Evolutionary conservation across 2,888 invertebrate genomes (phyloP).

Genomic region (Tipula helvola): DNA sequence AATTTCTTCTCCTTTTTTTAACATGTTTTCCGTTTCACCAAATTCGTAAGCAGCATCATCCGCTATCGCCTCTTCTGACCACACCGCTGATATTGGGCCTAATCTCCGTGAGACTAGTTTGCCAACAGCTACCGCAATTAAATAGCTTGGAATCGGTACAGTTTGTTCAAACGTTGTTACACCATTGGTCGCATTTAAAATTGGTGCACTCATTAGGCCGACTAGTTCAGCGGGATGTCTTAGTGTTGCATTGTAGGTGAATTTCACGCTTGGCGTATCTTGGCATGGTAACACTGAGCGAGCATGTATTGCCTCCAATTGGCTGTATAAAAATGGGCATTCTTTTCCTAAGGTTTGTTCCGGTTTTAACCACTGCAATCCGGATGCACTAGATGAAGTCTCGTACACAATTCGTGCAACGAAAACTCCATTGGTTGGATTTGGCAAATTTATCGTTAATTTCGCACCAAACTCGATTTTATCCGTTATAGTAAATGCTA

Average conservation of each 20-base stretch:
- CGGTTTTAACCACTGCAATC: slow-evolving; percentile 79
- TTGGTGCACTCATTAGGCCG: slow-evolving; percentile 79
- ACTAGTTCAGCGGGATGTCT: slow-evolving; percentile 60
- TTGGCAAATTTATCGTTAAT: slow-evolving; percentile 55
- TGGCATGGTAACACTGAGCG: slow-evolving; percentile 85
- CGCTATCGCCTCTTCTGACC: slow-evolving; percentile 78
- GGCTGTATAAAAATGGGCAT: slow-evolving; percentile 75
- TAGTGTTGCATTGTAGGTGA: slow-evolving; percentile 64
- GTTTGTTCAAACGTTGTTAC: slow-evolving; percentile 54
- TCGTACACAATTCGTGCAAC: slow-evolving; percentile 51
- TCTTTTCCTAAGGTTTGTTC: slow-evolving; percentile 78
- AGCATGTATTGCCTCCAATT: slow-evolving; percentile 80
- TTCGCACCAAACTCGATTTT: slow-evolving; percentile 63
- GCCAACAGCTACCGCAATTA: slow-evolving; percentile 82
- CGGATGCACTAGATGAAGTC: slow-evolving; percentile 66
- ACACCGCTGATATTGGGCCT: slow-evolving; percentile 71
- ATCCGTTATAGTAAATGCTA: slow-evolving; percentile 48
- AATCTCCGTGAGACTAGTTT: slow-evolving; percentile 59
- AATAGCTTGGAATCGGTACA: slow-evolving; percentile 77
- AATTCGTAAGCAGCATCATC: slow-evolving; percentile 82
- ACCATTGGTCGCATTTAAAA: slow-evolving; percentile 31
- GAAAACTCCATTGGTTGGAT: slow-evolving; percentile 34
- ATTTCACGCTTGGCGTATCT: slow-evolving; percentile 83
- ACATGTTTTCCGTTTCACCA: slow-evolving; percentile 70
- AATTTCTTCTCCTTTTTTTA: slow-evolving; percentile 67